Conservation (phyloP, 2,113 vertebrate genomes). For the Melanocharis versteri region DNA sequence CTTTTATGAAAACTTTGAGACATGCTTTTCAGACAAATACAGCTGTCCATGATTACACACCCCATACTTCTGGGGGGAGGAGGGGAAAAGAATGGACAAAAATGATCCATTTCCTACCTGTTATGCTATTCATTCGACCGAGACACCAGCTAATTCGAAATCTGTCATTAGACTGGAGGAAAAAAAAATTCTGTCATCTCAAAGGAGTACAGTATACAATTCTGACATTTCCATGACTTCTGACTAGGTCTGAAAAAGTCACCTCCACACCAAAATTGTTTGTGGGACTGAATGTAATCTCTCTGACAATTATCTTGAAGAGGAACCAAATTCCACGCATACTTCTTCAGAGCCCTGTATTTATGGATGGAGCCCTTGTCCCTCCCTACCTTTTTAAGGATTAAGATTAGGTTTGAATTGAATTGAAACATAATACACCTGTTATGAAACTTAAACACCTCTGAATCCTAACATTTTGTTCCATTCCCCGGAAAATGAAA, state of each 20-base stretch:
- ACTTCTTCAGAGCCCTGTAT: neutral
- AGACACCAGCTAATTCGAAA: constrained; percentile 77
- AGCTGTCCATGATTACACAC: neutral
- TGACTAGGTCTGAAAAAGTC: neutral
- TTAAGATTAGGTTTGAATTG: neutral
- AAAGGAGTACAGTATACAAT: neutral
- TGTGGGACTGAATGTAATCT: neutral
- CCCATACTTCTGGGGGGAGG: neutral
- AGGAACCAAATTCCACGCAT: neutral
- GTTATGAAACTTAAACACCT: neutral
- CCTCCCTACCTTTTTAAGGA: neutral
- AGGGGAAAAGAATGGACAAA: neutral
- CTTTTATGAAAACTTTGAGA: neutral
- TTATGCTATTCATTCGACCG: constrained; percentile 54
- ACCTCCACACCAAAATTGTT: neutral
- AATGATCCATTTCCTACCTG: constrained; percentile 40
- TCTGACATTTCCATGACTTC: neutral
- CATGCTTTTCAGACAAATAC: neutral
- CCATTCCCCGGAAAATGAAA: neutral
- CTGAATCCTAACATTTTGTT: neutral
- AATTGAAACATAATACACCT: neutral
- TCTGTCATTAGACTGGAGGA: constrained; percentile 63
- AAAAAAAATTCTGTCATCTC: neutral
- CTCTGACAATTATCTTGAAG: neutral
- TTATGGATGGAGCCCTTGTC: neutral